phyloP scores from a whole-genome alignment of 1,140 invertebrate genomes.

The Aphaenogaster rudis region DNA sequence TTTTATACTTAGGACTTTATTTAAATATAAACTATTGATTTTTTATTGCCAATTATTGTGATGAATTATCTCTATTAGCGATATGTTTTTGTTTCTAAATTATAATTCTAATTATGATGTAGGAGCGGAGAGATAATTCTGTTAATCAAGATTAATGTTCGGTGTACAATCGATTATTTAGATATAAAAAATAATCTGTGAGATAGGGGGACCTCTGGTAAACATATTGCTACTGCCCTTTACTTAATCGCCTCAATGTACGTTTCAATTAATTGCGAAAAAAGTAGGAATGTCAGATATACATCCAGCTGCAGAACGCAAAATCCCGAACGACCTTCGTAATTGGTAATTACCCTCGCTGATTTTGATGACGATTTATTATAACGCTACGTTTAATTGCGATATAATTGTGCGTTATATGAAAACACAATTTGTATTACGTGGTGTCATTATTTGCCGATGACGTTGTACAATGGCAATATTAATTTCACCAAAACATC shows the following conservation, averaged over 20 bases:
- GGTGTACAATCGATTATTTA: slow-evolving; percentile 3
- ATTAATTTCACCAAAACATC: slow-evolving; percentile 54
- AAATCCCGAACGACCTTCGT: slow-evolving; percentile 54
- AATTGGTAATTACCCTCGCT: slow-evolving; percentile 58
- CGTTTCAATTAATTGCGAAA: slow-evolving; percentile 59
- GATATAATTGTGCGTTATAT: slow-evolving; percentile 60
- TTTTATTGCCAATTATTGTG: not conserved
- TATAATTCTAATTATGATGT: slow-evolving; percentile 11
- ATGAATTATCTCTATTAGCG: not conserved
- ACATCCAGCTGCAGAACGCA: slow-evolving; percentile 34
- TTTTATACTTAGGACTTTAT: not conserved
- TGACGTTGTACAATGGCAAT: slow-evolving; percentile 34
- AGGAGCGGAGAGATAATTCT: not conserved
- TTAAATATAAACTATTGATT: not conserved
- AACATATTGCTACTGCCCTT: slow-evolving; percentile 25
- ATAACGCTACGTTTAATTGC: slow-evolving; percentile 55
- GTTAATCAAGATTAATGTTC: slow-evolving; percentile 21
- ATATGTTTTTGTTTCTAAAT: not conserved
- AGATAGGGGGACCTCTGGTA: not conserved
- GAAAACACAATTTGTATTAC: slow-evolving; percentile 63
- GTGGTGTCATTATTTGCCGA: slow-evolving; percentile 57
- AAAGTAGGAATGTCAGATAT: slow-evolving; percentile 28
- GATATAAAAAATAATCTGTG: slow-evolving; percentile 4
- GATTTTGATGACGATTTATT: slow-evolving; percentile 62
- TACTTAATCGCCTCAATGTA: slow-evolving; percentile 39